Base-by-base conservation (phyloP, 2,888 invertebrate genomes). In the Himalopsyche kuldschensis region DNA sequence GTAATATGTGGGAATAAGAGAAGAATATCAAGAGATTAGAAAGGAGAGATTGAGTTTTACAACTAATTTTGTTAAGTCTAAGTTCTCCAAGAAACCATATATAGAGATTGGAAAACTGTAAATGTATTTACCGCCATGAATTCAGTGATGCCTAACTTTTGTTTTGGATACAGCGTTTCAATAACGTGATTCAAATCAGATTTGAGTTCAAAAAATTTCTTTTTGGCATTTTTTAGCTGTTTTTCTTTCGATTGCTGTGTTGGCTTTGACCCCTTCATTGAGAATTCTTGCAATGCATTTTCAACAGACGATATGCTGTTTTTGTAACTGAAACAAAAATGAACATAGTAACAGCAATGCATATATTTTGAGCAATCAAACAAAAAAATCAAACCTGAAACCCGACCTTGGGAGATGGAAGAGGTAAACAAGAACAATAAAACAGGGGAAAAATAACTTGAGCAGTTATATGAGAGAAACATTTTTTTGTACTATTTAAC, bases 231-330 rank as follows among this genome's bases (percentile, higher is more conserved):
- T 10, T 87, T 85, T 0, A 91, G 17, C 78, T 91, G 90, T 79
- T 89, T 88, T 0, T 88, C 87, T 10, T 85, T 87, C 0, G 90
- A 87, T 75, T 88, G 88, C n/a, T 86, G 87, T 27, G 87, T 88
- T 3, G 86, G 87, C 0, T 87, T 81, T 48, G 86, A 88, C 0
- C 90, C 90, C 4, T 88, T 87, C 0, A 88, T 87, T 55, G 88
- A 88, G 0, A 89, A 90, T 86, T 91, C 90, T 84, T 90, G 87
- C 11, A 85, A 88, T 0, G 90, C 90, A 86, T 90, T 90, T 86
- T 90, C 87, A 4, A 86, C 55, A 27, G 78, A 20, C 5, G 55
- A 63, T n/a, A 63, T 84, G 31, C 84, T 84, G 11, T 48, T 78
- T 77, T 83, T 77, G 35, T 80, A 85, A 55, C 86, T 86, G 47